Evolutionary conservation across 2,113 vertebrate genomes (phyloP).

Genomic region (Mus musculus): GRCm39 chr11:78195501-78196000

Average conservation of each 20-base stretch:
- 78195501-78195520: constrained; percentile 21
- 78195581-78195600: constrained; percentile 49
- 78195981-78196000: constrained; percentile 88
- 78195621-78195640: constrained; percentile 25
- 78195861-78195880: constrained; percentile 83
- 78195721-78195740: constrained; percentile 51
- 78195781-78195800: constrained; percentile 78
- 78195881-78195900: background rate
- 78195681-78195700: constrained; percentile 74
- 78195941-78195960: background rate
- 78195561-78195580: constrained; percentile 26
- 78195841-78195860: constrained; percentile 81
- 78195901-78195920: background rate
- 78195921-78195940: background rate
- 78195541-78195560: background rate
- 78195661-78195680: constrained; percentile 86
- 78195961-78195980: constrained; percentile 85
- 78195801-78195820: constrained; percentile 75
- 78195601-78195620: constrained; percentile 52
- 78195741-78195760: background rate
- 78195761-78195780: constrained; percentile 51
- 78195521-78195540: constrained; percentile 31
- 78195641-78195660: constrained; percentile 83
- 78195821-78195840: constrained; percentile 74
- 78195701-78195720: constrained; percentile 80